These are phyloP conservation scores for Mizuhopecten yessoensis DNA, from an alignment of 1,140 invertebrate genomes.

Conservation along the genomic window DNA sequence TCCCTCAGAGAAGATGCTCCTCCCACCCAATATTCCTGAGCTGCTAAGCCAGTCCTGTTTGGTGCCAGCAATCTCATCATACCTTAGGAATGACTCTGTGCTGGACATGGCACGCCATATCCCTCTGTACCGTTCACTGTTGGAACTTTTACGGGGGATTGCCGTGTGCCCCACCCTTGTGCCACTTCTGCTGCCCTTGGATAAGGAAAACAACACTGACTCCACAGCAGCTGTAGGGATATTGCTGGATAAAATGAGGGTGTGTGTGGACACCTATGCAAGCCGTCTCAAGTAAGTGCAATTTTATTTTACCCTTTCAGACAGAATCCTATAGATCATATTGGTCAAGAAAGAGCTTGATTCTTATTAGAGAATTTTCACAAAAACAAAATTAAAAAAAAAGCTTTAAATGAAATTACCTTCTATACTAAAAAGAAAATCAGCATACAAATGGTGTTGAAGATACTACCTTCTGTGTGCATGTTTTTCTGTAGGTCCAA, in stretches of 20 bases:
- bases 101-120: constrained; percentile 97
- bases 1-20: constrained; percentile 68
- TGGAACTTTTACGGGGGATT: constrained; percentile 92
- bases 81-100: constrained; percentile 97
- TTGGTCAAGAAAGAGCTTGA: too few species aligned
- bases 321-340: too few species aligned
- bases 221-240: constrained; percentile 70
- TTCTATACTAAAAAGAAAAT: too few species aligned
- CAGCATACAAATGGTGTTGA: neutral
- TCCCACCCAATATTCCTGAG: constrained; percentile 87
- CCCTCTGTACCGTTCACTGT: constrained; percentile 93
- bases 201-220: constrained; percentile 75
- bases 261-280: constrained; percentile 95
- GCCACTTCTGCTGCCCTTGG: constrained; percentile 87
- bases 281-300: constrained; percentile 89
- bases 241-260: constrained; percentile 93
- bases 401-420: too few species aligned
- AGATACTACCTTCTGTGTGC: neutral
- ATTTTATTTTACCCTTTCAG: neutral
- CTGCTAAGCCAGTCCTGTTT: constrained; percentile 92
- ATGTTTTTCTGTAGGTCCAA: constrained; percentile 84
- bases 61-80: constrained; percentile 94
- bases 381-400: too few species aligned
- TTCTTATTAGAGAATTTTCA: too few species aligned
- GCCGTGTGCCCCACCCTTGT: constrained; percentile 88